A percentile compares a stretch with the other conserved stretches of the same genome.
phyloP scores from a whole-genome alignment of 2,888 invertebrate genomes.

The Scaptomyza caliginosa region DNA sequence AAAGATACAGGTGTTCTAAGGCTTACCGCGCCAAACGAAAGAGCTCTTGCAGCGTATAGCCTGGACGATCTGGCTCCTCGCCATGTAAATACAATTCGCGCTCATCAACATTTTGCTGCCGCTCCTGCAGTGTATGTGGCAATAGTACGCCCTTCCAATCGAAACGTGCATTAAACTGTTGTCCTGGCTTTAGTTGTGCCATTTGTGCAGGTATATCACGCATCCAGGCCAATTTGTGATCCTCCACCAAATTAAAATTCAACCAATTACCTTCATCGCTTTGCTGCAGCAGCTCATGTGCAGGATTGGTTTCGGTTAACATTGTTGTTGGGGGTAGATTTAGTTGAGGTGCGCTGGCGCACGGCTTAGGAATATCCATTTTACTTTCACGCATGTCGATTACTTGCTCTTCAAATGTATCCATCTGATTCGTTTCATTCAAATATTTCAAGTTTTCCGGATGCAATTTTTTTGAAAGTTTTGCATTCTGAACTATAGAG shows the following conservation, averaged over 20 bases:
- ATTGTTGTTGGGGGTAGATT: neutral
- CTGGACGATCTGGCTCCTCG: slow-evolving; percentile 94
- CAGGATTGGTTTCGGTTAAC: slow-evolving; percentile 76
- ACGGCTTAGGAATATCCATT: slow-evolving; percentile 9
- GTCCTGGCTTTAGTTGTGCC: slow-evolving; percentile 85
- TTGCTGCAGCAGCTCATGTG: slow-evolving; percentile 86
- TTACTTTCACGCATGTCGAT: slow-evolving; percentile 59
- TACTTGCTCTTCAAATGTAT: slow-evolving; percentile 90
- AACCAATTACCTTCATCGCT: slow-evolving; percentile 90
- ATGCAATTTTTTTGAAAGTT: slow-evolving; percentile 88
- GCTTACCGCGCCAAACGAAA: slow-evolving; percentile 89
- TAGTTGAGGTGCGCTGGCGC: neutral
- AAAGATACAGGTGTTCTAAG: no score
- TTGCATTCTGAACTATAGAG: slow-evolving; percentile 83
- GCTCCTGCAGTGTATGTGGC: slow-evolving; percentile 86
- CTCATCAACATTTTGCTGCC: slow-evolving; percentile 76
- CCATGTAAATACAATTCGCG: slow-evolving; percentile 95
- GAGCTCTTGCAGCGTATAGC: slow-evolving; percentile 95
- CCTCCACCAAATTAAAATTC: slow-evolving; percentile 93
- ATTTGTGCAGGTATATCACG: slow-evolving; percentile 87
- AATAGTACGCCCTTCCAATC: slow-evolving; percentile 92
- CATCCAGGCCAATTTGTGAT: slow-evolving; percentile 95
- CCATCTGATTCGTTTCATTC: slow-evolving; percentile 88
- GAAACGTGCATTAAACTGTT: slow-evolving; percentile 91
- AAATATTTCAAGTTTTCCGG: slow-evolving; percentile 90